Conservation (phyloP, 2,797 vertebrate species). For the Cichlasoma orientale region DNA sequence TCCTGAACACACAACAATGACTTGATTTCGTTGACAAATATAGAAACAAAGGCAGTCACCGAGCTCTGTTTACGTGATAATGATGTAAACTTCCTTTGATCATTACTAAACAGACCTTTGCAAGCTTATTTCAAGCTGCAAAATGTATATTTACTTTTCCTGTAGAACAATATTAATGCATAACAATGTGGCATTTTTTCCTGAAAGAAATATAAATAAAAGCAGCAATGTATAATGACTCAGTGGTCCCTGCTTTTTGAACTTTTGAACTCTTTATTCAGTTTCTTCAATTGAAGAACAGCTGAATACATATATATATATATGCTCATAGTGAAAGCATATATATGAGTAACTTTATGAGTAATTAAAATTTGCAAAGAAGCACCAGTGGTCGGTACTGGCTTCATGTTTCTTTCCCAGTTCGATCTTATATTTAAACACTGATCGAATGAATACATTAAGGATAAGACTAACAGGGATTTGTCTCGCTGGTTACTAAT, state of each 20-base stretch:
- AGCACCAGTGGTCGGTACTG: no score
- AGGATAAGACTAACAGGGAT: no score
- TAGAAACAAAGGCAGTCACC: not conserved
- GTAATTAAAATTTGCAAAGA: not conserved
- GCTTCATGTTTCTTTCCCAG: no score
- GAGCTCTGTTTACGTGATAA: slow-evolving; percentile 37
- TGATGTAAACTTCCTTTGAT: slow-evolving; percentile 21
- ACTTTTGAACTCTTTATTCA: not conserved
- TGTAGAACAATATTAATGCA: not conserved
- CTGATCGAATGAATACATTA: no score
- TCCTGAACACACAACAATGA: slow-evolving; percentile 44
- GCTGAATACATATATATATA: no score
- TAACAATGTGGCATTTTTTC: not conserved
- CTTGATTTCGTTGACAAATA: slow-evolving; percentile 23
- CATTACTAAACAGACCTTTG: not conserved
- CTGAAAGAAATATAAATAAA: not conserved
- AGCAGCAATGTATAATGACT: not conserved
- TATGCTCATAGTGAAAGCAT: not conserved
- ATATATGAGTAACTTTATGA: no score
- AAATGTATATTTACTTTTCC: not conserved
- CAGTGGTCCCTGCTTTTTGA: not conserved
- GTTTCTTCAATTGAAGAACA: not conserved
- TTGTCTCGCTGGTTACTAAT: not conserved
- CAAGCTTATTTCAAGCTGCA: not conserved
- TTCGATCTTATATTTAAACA: no score